Evolutionary conservation across 92 coral and sea anemone genomes (phyloP), one percentile per base, ranked within the genome.

Genomic region (Porites lobata): DNA sequence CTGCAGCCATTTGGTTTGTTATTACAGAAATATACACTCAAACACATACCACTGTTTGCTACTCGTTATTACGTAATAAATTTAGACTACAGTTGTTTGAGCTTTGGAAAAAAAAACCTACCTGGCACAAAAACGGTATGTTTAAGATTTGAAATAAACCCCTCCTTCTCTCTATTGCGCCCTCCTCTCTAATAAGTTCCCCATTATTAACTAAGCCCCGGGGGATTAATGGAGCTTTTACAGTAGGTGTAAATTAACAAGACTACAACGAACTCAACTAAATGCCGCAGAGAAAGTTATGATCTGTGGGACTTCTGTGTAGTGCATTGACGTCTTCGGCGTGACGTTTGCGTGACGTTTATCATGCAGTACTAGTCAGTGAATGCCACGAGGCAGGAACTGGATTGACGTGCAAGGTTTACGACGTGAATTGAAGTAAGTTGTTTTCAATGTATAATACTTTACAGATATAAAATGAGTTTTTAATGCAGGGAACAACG

Each of bases 71-170:
- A 21, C 18, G 19, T 76, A 52, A 76, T 76, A 57, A 76, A 76
- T 43, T 76, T 76, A 52, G 43, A 76, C 65, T 53, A 63, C 67
- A 76, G 81, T 57, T 76, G 81, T 54, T 76, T 58, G 18, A 76
- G 66, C 32, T 76, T 76, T 21, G 50, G 38, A n/a, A n/a, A 76
- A 65, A 76, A 76, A 54, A 65, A 52, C 22, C 67, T 76, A 26
- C 29, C 56, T 54, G 56, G 56, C 68, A 76, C 81, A 21, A 57
- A 76, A 76, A 76, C 47, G 81, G 66, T 13, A 18, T 52, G 66
- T 76, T 76, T 75, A 75, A 75, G 81, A 76, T 76, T 76, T 76
- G 68, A 77, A 77, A 77, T 75, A 75, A 73, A 7, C 52, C 75
- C 51, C 75, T 26, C 29, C 29, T 26, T 17, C 14, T 70, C 75